phyloP scores from a whole-genome alignment of 2,797 vertebrate genomes.

The Spinus olivaceus region DNA sequence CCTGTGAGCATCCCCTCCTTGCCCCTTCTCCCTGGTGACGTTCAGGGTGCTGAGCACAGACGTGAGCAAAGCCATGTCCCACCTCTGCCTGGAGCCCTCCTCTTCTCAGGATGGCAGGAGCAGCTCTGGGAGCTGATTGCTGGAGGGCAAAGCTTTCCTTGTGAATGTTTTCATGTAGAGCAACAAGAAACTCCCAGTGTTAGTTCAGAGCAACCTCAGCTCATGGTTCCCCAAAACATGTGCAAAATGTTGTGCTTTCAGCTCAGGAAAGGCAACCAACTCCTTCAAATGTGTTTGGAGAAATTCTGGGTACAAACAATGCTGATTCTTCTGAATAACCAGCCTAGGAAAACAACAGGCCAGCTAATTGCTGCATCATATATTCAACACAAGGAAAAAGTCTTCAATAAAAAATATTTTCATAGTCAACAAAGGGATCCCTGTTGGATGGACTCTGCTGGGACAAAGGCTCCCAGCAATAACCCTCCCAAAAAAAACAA shows the following conservation, averaged over 20 bases:
- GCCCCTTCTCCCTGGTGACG: constrained; percentile 39
- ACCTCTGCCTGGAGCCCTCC: constrained; percentile 65
- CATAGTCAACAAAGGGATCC: constrained; percentile 69
- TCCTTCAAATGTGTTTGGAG: not conserved
- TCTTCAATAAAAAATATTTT: not conserved
- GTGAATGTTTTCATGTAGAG: not conserved
- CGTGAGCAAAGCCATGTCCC: constrained; percentile 50
- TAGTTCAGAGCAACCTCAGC: rapidly evolving
- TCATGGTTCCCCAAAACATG: rapidly evolving
- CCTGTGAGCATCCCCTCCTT: not conserved
- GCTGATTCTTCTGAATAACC: not conserved
- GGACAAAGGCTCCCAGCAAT: constrained; percentile 19
- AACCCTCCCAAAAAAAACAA: not conserved
- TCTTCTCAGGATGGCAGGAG: not conserved
- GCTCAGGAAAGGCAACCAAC: not conserved
- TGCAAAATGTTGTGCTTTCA: not conserved
- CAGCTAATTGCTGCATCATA: not conserved
- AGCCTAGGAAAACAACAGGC: not conserved
- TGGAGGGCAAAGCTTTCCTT: constrained; percentile 64
- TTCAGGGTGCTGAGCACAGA: constrained; percentile 60
- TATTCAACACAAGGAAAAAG: not conserved
- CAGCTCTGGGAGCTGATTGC: constrained; percentile 56
- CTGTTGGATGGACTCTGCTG: constrained; percentile 70
- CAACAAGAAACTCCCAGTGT: not conserved
- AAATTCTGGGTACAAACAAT: not conserved